Base-by-base conservation (phyloP, 1,140 invertebrate genomes). In the Babylonia areolata region DNA sequence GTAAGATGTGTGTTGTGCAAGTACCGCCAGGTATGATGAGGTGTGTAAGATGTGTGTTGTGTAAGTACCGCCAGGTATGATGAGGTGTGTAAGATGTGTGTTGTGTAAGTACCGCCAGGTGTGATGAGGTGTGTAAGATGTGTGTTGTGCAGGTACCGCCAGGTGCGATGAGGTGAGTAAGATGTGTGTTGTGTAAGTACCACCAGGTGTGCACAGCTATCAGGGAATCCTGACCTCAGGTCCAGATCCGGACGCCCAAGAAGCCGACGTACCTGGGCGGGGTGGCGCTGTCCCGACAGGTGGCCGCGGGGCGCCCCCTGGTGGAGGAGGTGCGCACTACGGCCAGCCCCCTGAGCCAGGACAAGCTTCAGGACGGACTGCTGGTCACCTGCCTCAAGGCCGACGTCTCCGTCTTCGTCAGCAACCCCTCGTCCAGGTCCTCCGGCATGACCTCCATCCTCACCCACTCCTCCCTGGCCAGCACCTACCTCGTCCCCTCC, bases 331-430 rank as follows among this genome's bases (percentile, higher is more conserved):
- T 84, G 23, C 71, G 23, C 1, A 58, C 39, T 9, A 23, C 17
- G 17, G 37, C 31, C 64, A 73, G 33, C 31, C 40, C 58, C 23
- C 39, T 3, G 23, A 33, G 33, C 28, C 35, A 42, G 3, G 82
- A 39, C 64, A 84, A 73, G 39, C 82, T 84, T 12, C 82, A 69
- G 15, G 82, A 84, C 64, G 82, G 82, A 0, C 1, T 84, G 15
- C 6, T 35, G 33, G 69, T 84, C 28, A 35, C 69, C 37, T 35
- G 64, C 2, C n/a, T n/a, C n/a, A 39, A 75, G 17, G 37, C 73
- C 64, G 69, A 84, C 82, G 33, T 84, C 28, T 35, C 82, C 15
- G 82, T 84, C 15, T 84, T 73, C 64, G 82, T 84, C 37, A 84
- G 69, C 82, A 84, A 84, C 39, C 82, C 82, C 39, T 75, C 64